phyloP scores from a whole-genome alignment of 92 coral and sea anemone genomes.

The Desmophyllum pertusum region DNA sequence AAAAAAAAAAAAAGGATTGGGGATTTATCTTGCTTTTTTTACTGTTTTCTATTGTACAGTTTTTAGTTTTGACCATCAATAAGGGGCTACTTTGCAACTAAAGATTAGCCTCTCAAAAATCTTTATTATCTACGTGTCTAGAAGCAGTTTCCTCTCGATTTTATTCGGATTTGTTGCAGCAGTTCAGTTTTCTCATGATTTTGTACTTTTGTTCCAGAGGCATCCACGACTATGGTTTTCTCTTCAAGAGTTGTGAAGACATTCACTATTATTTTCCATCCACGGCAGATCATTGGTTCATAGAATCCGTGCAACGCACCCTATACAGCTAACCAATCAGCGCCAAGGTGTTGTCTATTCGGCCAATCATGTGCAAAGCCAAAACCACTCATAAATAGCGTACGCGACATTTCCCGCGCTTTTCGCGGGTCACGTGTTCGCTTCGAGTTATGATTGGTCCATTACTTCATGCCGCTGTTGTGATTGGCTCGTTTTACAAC shows the following conservation, averaged over 20 bases:
- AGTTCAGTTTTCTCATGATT: not conserved
- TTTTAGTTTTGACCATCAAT: no score
- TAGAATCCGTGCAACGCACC: not conserved
- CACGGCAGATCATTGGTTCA: not conserved
- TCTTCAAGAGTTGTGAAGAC: not conserved
- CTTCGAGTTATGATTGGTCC: not conserved
- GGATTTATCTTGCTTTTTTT: no score
- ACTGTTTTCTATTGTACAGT: no score
- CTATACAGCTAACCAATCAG: constrained; percentile 4
- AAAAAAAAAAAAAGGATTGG: no score
- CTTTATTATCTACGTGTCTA: not conserved
- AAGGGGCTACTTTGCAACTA: no score
- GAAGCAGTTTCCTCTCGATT: not conserved
- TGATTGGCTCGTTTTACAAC: not conserved
- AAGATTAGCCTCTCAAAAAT: no score
- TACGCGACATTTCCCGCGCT: not conserved
- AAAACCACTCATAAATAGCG: not conserved
- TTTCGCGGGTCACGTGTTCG: not conserved
- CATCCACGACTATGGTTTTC: not conserved
- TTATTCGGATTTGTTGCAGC: not conserved
- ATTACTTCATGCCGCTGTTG: no score
- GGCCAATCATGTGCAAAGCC: not conserved
- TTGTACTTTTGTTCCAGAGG: not conserved
- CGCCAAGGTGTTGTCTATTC: not conserved
- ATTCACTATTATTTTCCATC: not conserved